Evolutionary conservation across 2,888 invertebrate species (phyloP), one percentile per base, ranked within the genome.

Genomic region (Azorinus chamasolen): DNA sequence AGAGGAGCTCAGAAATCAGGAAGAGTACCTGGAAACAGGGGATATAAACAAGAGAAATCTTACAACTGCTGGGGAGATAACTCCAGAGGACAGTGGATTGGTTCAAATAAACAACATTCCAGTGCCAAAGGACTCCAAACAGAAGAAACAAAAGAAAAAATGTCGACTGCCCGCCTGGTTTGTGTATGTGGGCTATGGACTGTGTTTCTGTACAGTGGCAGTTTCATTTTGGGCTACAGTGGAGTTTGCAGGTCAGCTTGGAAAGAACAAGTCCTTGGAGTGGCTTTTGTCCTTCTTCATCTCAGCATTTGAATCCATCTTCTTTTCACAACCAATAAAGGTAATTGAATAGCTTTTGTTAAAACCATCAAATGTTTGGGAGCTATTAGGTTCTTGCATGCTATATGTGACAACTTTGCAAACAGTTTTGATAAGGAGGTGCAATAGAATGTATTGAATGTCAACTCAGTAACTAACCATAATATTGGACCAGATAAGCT

Each of bases 251-350:
- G 86, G 86, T 24, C 77, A 77, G 25, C 86, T 86, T 83, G 87
- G 87, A 16, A 69, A 58, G n/a, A 72, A 79, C 25, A 86, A 85
- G 58, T 85, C 87, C 5, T 57, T 78, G 16, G 71, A 80, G 39
- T 87, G 87, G 87, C 78, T 87, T 10, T 66, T 85, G 1, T 64
- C 83, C 4, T 85, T 87, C 71, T 71, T 87, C 46, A 69, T 89
- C 37, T 84, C 87, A 14, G 80, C 85, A 50, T 53, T 87, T 54
- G 83, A 88, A 64, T 88, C 88, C 10, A 83, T 87, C 37, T 69
- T 87, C 65, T 59, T 89, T 53, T 79, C 88, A 27, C 89, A 89
- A 51, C 89, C 89, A 14, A 25, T 87, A 5, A 87, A 89, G 84
- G 88, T 87, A 61, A 62, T 32, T 4, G 32, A n/a, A n/a, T n/a